These are phyloP conservation scores for Trachelus troglodyta DNA, from an alignment of 2,888 invertebrate genomes.

Conservation along the genomic window DNA sequence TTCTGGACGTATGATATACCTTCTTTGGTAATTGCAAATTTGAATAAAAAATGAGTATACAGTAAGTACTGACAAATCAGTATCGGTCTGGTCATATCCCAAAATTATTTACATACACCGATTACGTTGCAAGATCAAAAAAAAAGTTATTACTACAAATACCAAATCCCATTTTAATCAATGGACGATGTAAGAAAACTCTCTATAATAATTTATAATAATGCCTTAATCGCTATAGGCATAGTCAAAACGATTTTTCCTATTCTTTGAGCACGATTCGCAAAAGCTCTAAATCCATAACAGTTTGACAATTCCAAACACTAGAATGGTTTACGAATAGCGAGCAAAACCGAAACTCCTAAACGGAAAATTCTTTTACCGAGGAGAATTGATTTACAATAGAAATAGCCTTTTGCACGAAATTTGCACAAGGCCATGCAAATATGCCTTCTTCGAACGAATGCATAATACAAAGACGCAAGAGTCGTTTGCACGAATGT, in stretches of 20 bases:
- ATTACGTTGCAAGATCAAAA: too few species aligned
- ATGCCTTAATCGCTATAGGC: background rate
- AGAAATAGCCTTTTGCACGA: conserved; percentile 52
- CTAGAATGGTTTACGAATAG: background rate
- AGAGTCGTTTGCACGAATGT: conserved; percentile 36
- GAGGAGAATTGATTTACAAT: conserved; percentile 50
- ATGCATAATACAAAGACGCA: conserved; percentile 21
- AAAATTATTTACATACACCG: too few species aligned
- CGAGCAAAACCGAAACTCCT: background rate
- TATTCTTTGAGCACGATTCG: background rate
- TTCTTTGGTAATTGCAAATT: background rate
- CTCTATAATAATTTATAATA: background rate
- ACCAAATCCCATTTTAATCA: background rate
- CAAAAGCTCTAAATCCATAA: background rate
- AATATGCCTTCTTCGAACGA: conserved; percentile 23
- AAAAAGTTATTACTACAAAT: background rate
- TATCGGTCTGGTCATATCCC: too few species aligned
- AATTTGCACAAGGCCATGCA: conserved; percentile 47
- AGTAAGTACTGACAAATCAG: background rate
- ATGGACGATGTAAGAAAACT: background rate
- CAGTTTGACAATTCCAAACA: background rate
- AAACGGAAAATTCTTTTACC: background rate
- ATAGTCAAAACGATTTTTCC: background rate
- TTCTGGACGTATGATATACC: background rate
- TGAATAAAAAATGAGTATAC: background rate